phyloP scores from a whole-genome alignment of 1,140 invertebrate genomes.

The Holcopasites calliopsidis region DNA sequence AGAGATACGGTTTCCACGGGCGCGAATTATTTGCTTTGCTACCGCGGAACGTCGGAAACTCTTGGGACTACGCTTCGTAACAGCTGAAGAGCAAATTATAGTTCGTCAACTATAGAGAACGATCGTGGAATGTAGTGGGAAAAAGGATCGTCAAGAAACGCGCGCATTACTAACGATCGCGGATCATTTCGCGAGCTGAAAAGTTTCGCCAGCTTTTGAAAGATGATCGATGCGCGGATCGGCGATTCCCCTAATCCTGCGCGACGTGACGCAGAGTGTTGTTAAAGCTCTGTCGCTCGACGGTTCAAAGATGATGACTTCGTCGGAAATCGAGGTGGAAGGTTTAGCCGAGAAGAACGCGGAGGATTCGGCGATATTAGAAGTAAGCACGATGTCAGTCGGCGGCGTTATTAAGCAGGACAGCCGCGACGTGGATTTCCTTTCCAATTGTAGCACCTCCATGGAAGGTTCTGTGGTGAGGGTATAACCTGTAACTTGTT shows the following conservation, averaged over 20 bases:
- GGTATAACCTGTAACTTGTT: slow-evolving; percentile 44
- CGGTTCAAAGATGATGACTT: slow-evolving; percentile 72
- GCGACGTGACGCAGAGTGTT: slow-evolving; percentile 25
- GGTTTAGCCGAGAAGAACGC: slow-evolving; percentile 54
- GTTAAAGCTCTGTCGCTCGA: slow-evolving; percentile 19
- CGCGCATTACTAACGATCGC: not conserved
- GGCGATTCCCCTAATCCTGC: slow-evolving; percentile 16
- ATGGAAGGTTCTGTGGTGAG: slow-evolving; percentile 77
- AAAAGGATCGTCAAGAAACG: not conserved
- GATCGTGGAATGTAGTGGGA: not conserved
- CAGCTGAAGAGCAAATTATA: slow-evolving; percentile 6
- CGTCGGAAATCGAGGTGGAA: slow-evolving; percentile 68
- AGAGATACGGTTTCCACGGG: slow-evolving; percentile 65
- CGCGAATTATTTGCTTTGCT: slow-evolving; percentile 56
- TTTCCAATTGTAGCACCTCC: slow-evolving; percentile 78
- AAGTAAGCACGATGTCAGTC: slow-evolving; percentile 73
- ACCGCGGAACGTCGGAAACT: not conserved
- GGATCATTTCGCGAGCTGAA: not conserved
- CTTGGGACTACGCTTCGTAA: not conserved
- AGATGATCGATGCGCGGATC: slow-evolving; percentile 40
- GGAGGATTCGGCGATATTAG: slow-evolving; percentile 69
- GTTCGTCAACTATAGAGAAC: slow-evolving; percentile 10
- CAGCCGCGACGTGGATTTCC: slow-evolving; percentile 71
- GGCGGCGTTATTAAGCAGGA: slow-evolving; percentile 69
- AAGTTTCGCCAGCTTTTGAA: slow-evolving; percentile 16